Base-by-base conservation (phyloP, 92 coral and sea anemone genomes). In the Pocillopora grandis region DNA sequence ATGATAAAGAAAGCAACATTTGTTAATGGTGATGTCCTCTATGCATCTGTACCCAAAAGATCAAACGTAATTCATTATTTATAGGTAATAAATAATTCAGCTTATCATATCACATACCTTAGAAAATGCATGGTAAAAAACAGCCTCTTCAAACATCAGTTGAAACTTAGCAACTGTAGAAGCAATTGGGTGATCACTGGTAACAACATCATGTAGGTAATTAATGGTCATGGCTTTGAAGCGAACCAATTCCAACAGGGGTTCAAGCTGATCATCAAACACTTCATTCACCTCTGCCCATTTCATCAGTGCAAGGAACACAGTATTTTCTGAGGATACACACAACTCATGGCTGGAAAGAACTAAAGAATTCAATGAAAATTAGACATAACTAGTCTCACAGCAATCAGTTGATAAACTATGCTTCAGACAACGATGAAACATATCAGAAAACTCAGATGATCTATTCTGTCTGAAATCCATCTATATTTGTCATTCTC, bases 271-370 rank as follows among this genome's bases (percentile, higher is more conserved):
- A 36, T 89, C 98, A 62, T 89, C 93, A 74, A 87, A 87, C 16
- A 83, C 85, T 62, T 91, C 98, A 87, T 94, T 94, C 72, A 94
- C 92, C 61, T 94, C 98, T 5, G 98, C 95, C 98, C 98, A 95
- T 78, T 93, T 79, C 92, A 92, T 95, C 72, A 96, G 82, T n/a
- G 96, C 95, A 36, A 94, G 93, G 88, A 96, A 96, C 17, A 94
- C 98, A 48, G 97, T 95, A 80, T 96, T 96, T 81, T 96, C 98
- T 58, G 91, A 92, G 17, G 97, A 93, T 49, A 96, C 93, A 82
- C 89, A 82, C 75, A 94, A 88, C 60, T 92, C 89, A 35, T 92
- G 80, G 80, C 95, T 94, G 84, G 89, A 89, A 62, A 94, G 86
- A 62, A 94, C 98, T 94, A 78, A 56, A 27, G 19, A 60, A 67